Evolutionary conservation across 1,140 invertebrate genomes (phyloP).

Genomic region (Aradophagus sp.): DNA sequence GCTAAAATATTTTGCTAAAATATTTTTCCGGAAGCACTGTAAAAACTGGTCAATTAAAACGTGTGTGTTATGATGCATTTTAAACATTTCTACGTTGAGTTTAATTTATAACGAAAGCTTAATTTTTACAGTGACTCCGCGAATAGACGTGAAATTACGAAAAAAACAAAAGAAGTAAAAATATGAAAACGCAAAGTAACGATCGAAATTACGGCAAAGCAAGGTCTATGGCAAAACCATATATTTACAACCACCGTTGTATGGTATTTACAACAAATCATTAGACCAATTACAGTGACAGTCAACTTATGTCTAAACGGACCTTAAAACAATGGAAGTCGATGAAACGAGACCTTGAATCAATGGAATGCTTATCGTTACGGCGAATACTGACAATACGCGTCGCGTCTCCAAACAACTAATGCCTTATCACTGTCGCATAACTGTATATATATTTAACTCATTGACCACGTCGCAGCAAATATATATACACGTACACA

Average conservation of each 20-base stretch:
- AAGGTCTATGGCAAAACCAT: conserved; percentile 47
- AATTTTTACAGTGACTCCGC: too few species aligned
- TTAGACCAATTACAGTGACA: conserved; percentile 39
- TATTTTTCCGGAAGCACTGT: too few species aligned
- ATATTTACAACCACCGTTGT: conserved; percentile 50
- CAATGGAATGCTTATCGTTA: conserved; percentile 29
- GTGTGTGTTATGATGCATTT: too few species aligned
- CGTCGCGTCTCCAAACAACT: conserved; percentile 23
- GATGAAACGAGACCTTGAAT: conserved; percentile 34
- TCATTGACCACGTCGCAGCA: conserved; percentile 4
- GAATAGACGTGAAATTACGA: too few species aligned
- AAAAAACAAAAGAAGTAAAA: too few species aligned
- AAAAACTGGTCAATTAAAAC: too few species aligned
- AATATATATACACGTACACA: conserved; percentile 36
- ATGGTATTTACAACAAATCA: conserved; percentile 53
- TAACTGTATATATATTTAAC: conserved; percentile 42
- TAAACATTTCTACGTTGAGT: too few species aligned
- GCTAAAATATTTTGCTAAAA: too few species aligned
- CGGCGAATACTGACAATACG: conserved; percentile 32
- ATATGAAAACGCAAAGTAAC: conserved; percentile 4
- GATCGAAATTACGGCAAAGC: conserved; percentile 31
- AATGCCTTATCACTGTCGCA: conserved; percentile 23
- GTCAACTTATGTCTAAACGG: conserved; percentile 49
- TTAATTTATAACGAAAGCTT: too few species aligned
- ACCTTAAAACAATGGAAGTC: conserved; percentile 47